Evolutionary conservation across 2,113 vertebrate species (phyloP).

Genomic region (Pollimyrus isidori): DNA sequence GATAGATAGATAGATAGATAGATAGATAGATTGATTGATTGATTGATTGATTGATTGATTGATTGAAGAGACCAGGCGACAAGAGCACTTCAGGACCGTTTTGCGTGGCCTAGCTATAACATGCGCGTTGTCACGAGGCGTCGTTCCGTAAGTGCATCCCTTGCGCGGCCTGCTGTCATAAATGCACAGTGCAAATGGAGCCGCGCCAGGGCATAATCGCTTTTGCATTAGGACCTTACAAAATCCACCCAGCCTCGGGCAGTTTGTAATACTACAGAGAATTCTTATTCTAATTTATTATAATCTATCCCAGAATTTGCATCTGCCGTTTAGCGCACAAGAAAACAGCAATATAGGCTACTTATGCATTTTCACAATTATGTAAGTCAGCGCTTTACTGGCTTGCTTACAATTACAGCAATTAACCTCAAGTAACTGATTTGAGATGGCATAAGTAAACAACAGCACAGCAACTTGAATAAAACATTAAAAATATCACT

Average conservation of each 20-base stretch:
- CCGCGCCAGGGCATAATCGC: constrained; percentile 26
- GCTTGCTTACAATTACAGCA: neutral
- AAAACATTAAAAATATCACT: neutral
- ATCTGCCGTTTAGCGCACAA: neutral
- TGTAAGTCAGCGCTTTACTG: neutral
- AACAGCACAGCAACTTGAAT: neutral
- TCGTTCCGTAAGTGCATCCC: neutral
- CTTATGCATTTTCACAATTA: neutral
- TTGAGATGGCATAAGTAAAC: neutral
- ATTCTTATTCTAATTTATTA: constrained; percentile 31
- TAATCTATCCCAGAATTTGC: constrained; percentile 22
- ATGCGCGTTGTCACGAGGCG: neutral
- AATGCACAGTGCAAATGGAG: constrained; percentile 16
- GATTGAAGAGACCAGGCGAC: neutral
- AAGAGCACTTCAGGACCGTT: neutral
- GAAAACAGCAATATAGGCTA: neutral
- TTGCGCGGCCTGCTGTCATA: constrained; percentile 25
- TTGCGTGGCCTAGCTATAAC: neutral
- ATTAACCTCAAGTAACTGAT: neutral
- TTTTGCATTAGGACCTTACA: constrained; percentile 21
- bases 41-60: too few species aligned
- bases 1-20: neutral
- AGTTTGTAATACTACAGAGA: constrained; percentile 11
- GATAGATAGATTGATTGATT: neutral
- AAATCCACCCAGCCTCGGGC: constrained; percentile 10